Evolutionary conservation across 2,888 invertebrate species (phyloP), one percentile per base, ranked within the genome.

Genomic region (Cantharis lateralis): DNA sequence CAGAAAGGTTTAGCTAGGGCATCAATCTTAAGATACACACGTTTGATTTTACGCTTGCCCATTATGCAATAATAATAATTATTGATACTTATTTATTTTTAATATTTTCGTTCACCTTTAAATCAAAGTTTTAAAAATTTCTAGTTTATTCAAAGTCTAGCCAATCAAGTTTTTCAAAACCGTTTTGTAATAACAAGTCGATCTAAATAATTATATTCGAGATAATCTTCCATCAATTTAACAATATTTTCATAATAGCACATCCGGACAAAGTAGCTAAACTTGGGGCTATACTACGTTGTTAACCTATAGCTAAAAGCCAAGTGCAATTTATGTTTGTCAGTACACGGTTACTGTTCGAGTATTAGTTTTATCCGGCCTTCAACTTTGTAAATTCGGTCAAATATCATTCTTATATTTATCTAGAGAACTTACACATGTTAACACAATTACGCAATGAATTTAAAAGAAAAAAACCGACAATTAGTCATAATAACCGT

Each of bases 341-440:
- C 72, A 72, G 77, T 79, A 71, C 74, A 74, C 18, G 68, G 66
- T 73, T 73, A 48, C 69, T 62, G 64, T 62, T 71, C 64, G 62
- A 75, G 70, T 75, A 48, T 75, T 71, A 26, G 75, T 68, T 69
- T 48, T 75, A 71, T 66, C 20, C 75, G 74, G 72, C 80, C 80
- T 80, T 80, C 80, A 79, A 79, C 80, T 80, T 79, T 79, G 79
- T 75, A 78, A 80, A 80, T 80, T 79, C 78, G 78, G 77, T 80
- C 75, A 77, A 78, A 78, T 75, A 78, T 75, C 75, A 78, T 78
- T 78, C 71, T 72, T 75, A 78, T 63, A 48, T 75, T 78, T 72
- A 78, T 73, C 62, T 64, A 75, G 72, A 72, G 68, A 77, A 74
- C 77, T 77, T 74, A 72, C 62, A 74, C 64, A 70, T 69, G 72